Conservation (phyloP, 2,888 invertebrate species). For the Drosophila fulvimacula region DNA sequence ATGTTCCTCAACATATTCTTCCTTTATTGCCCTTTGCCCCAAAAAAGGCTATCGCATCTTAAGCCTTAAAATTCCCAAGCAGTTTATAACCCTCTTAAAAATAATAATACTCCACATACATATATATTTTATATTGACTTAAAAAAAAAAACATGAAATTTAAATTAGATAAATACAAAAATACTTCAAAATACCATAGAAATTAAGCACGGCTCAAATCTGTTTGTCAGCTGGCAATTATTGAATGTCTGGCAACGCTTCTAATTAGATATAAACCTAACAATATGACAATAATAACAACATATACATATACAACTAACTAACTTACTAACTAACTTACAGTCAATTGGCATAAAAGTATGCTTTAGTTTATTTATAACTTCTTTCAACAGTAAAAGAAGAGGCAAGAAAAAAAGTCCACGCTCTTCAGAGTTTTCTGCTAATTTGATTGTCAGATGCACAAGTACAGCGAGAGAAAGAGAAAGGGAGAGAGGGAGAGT, state of each 20-base stretch:
- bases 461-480: neutral
- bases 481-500: no score
- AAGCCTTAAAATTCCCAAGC: neutral
- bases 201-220: neutral
- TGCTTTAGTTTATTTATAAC: constrained; percentile 14
- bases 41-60: neutral
- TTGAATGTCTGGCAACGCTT: no score
- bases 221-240: neutral
- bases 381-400: neutral
- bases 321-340: neutral
- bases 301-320: neutral
- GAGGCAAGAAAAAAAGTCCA: neutral
- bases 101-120: no score
- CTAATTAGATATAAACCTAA: neutral
- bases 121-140: no score
- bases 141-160: no score
- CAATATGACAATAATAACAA: neutral
- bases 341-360: constrained; percentile 15
- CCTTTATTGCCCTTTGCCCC: neutral
- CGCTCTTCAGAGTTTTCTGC: neutral
- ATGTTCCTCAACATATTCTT: neutral
- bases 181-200: no score
- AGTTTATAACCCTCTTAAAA: neutral
- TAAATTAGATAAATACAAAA: no score
- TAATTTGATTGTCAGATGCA: neutral